Evolutionary conservation across 2,888 invertebrate species (phyloP).

Genomic region (Harpalus rufipes): DNA sequence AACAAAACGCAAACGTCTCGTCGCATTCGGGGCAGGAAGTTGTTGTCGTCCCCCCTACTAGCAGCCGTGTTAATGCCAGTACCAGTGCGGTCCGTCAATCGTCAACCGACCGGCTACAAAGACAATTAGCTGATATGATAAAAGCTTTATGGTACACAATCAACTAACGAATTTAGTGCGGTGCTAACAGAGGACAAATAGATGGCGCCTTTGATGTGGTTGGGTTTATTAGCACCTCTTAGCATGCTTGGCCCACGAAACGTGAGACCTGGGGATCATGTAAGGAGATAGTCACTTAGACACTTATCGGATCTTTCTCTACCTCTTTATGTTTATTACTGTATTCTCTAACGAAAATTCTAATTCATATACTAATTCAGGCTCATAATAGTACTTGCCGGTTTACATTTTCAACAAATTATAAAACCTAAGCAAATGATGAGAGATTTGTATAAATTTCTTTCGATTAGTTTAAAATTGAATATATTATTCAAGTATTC

Average conservation of each 20-base stretch:
- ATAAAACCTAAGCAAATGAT: no score
- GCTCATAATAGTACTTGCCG: no score
- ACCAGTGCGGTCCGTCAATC: constrained; percentile 30
- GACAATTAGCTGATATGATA: constrained; percentile 57
- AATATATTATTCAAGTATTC: no score
- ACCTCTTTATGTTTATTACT: not conserved
- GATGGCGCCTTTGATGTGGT: constrained; percentile 54
- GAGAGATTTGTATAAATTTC: no score
- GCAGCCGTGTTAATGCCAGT: no score
- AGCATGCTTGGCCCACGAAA: constrained; percentile 1
- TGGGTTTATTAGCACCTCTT: constrained; percentile 56
- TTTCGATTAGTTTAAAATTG: no score
- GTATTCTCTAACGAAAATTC: not conserved
- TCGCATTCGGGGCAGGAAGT: constrained; percentile 60
- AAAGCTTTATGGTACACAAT: constrained; percentile 44
- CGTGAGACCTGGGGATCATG: not conserved
- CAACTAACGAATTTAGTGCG: constrained; percentile 54
- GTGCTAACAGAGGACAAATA: constrained; percentile 57
- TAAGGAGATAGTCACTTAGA: not conserved
- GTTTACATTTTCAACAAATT: no score
- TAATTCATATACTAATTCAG: no score
- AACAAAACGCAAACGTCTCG: constrained; percentile 60
- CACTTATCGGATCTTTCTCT: constrained; percentile 9
- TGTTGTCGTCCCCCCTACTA: constrained; percentile 37
- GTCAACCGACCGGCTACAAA: constrained; percentile 16